phyloP scores from a whole-genome alignment of 2,113 vertebrate genomes.

The Elachura formosa region DNA sequence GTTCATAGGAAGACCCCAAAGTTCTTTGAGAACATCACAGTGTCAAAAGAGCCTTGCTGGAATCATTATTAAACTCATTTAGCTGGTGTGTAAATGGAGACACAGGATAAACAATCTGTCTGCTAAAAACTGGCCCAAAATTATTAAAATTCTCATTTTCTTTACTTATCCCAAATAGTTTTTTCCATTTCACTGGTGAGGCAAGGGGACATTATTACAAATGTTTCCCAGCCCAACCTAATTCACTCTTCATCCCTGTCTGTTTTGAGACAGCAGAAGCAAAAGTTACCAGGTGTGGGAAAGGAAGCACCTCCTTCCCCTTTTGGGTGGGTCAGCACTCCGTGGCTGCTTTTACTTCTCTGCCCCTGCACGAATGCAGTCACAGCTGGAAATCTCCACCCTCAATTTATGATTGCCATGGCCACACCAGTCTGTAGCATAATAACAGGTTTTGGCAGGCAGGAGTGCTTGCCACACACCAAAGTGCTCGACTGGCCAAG shows the following conservation, averaged over 20 bases:
- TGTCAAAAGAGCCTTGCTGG: neutral
- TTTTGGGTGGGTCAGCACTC: neutral
- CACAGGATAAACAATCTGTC: neutral
- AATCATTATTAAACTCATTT: neutral
- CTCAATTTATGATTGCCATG: rapidly evolving
- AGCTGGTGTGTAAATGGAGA: neutral
- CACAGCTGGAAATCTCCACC: neutral
- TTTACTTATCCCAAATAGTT: neutral
- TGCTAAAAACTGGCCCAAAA: neutral
- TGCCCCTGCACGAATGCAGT: neutral
- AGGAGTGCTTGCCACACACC: neutral
- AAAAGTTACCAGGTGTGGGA: neutral
- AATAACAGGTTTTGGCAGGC: neutral
- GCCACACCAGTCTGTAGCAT: neutral
- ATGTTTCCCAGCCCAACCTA: neutral
- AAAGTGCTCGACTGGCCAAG: neutral
- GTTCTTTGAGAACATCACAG: neutral
- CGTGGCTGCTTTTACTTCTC: neutral
- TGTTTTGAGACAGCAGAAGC: neutral
- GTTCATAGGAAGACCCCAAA: neutral
- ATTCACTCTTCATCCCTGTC: neutral
- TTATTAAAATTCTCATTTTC: neutral
- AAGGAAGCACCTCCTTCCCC: neutral
- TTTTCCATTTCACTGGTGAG: neutral
- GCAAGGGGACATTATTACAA: neutral